Evolutionary conservation across 2,888 invertebrate genomes (phyloP), one percentile per base, ranked within the genome.

Genomic region (Lasius fuliginosus): DNA sequence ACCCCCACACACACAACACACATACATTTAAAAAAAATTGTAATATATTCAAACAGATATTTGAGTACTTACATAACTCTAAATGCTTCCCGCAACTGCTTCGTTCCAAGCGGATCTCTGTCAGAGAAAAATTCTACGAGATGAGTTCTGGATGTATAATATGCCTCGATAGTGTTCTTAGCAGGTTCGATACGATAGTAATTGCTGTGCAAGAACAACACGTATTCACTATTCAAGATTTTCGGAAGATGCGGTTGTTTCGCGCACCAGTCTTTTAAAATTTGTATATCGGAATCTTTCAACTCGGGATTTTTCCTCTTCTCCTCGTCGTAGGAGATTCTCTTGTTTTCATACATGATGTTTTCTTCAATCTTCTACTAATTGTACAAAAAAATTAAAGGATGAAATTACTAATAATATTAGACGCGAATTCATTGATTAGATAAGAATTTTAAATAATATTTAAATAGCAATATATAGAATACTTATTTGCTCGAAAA

Each of bases 171-270:
- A 12, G 97, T 97, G 71, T 95, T 95, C 93, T 97, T 97, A 0
- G 97, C 95, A 40, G 96, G 95, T 87, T 97, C 97, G 75, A 97
- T 95, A 88, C 97, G 96, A 89, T 96, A 96, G 82, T 96, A 95
- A 93, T 97, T 97, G 92, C 97, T 97, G 94, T 97, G 97, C 88
- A 96, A 96, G 83, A 97, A 97, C 46, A 97, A 94, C 77, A 97
- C 96, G 9, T 97, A 95, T 87, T 97, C 96, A 74, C 95, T 90
- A 85, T 97, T 97, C 93, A 95, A 87, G 91, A 95, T 95, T 88
- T 96, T 93, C 0, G 97, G 96, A 83, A 97, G 94, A 94, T 97
- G 97, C 0, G 97, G 96, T 92, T 97, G 97, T 23, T 96, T 96
- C 11, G 95, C 92, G 49, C 96, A 94, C 97, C 97, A 97, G 49